These are phyloP conservation scores for Alosa alosa DNA, from an alignment of 2,113 vertebrate species.

Conservation along the genomic window DNA sequence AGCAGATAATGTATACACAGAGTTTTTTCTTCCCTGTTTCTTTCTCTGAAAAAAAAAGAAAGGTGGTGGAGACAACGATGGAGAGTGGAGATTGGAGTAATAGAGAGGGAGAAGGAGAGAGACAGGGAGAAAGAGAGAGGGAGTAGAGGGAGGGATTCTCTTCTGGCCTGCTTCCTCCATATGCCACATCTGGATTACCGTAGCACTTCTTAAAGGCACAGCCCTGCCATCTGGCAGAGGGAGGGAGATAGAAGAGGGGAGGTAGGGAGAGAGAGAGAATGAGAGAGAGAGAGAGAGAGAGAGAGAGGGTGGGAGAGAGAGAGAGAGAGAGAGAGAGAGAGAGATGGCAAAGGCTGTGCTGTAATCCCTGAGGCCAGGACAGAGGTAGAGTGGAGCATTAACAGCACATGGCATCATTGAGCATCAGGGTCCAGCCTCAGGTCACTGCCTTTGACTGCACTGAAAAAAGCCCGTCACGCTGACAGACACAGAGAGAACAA, in stretches of 20 bases:
- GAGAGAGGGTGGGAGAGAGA: neutral
- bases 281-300: neutral
- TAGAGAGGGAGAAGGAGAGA: too few species aligned
- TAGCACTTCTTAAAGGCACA: slow-evolving; percentile 25
- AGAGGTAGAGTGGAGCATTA: slow-evolving; percentile 19
- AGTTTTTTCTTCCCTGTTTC: neutral
- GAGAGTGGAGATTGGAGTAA: neutral
- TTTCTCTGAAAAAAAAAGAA: neutral
- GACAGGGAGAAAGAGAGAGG: neutral
- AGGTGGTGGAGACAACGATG: neutral
- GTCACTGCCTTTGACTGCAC: slow-evolving; percentile 17
- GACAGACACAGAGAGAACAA: neutral
- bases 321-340: neutral
- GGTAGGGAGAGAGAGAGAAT: neutral
- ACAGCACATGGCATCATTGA: neutral
- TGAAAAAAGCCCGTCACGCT: slow-evolving; percentile 13
- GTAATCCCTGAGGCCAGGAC: slow-evolving; percentile 20
- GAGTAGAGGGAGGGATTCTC: slow-evolving; percentile 15
- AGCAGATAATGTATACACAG: neutral
- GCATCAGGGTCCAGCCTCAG: slow-evolving; percentile 20
- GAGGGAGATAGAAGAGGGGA: neutral
- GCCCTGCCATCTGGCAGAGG: slow-evolving; percentile 29
- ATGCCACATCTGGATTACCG: slow-evolving; percentile 33
- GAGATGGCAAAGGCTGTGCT: slow-evolving; percentile 15
- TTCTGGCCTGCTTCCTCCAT: slow-evolving; percentile 20